A percentile compares a stretch with the other conserved stretches of the same genome.
These are phyloP conservation scores for Gorsachius goisagi DNA, from an alignment of 2,113 vertebrate genomes.

Conservation along the genomic window DNA sequence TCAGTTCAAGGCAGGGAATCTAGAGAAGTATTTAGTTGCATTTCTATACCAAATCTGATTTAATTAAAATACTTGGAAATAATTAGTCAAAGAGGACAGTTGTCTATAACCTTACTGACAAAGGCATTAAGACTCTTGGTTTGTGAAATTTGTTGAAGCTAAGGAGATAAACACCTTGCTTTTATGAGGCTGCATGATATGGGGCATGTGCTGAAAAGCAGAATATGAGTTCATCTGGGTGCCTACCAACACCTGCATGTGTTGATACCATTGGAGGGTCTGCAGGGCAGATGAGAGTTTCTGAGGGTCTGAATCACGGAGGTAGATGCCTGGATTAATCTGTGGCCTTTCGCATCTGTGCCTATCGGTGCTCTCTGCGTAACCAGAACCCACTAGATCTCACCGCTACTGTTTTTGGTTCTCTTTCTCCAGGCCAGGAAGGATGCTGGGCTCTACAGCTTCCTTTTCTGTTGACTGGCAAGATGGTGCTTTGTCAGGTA, in stretches of 20 bases:
- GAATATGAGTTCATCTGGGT: neutral
- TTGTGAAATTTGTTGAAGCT: neutral
- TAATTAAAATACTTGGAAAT: neutral
- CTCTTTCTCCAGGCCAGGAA: neutral
- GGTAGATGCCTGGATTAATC: neutral
- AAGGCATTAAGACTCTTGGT: neutral
- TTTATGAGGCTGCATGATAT: neutral
- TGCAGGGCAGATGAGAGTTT: neutral
- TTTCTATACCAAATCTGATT: neutral
- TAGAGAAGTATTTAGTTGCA: neutral
- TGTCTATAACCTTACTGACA: neutral
- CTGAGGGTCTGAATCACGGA: neutral
- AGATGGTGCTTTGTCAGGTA: slow-evolving; percentile 64
- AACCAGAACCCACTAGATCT: neutral
- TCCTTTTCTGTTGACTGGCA: slow-evolving; percentile 57
- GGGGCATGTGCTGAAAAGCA: neutral
- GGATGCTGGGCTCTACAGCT: slow-evolving; percentile 30
- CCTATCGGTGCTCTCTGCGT: neutral
- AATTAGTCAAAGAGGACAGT: neutral
- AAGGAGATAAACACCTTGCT: neutral
- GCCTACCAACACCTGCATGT: neutral
- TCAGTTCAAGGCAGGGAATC: neutral
- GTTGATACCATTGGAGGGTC: neutral
- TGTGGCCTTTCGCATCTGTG: neutral
- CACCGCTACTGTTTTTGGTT: neutral